phyloP scores from a whole-genome alignment of 2,113 vertebrate species.

The Crotalus viridis region DNA sequence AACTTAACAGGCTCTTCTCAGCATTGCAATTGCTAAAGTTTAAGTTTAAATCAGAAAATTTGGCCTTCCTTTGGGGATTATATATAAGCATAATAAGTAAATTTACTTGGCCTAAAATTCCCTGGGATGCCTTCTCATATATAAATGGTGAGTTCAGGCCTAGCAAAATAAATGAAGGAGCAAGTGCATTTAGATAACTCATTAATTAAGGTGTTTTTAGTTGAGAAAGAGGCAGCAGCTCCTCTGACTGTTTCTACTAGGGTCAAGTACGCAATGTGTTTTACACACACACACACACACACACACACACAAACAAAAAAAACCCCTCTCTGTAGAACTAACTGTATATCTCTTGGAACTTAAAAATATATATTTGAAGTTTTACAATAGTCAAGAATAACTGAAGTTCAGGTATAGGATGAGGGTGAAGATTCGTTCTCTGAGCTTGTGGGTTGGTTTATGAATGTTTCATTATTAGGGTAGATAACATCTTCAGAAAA shows the following conservation, averaged over 20 bases:
- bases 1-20: neutral
- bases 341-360: slow-evolving; percentile 37
- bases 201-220: neutral
- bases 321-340: neutral
- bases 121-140: neutral
- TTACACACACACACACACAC: too few relatives aligned
- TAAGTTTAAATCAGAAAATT: neutral
- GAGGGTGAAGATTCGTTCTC: too few relatives aligned
- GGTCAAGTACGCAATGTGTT: neutral
- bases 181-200: neutral
- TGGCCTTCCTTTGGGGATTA: neutral
- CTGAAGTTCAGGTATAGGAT: too few relatives aligned
- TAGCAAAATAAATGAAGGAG: neutral
- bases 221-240: neutral
- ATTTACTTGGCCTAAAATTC: neutral
- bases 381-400: too few relatives aligned
- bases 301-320: too few relatives aligned
- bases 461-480: too few relatives aligned
- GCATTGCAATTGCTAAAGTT: neutral
- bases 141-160: neutral
- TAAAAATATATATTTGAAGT: slow-evolving; percentile 32
- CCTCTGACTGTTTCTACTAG: fast-evolving
- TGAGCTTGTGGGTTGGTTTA: too few relatives aligned
- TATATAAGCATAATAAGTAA: neutral
- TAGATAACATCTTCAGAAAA: too few relatives aligned